Base-by-base conservation (phyloP, 2,797 vertebrate genomes). In the Premnoplex brunnescens region DNA sequence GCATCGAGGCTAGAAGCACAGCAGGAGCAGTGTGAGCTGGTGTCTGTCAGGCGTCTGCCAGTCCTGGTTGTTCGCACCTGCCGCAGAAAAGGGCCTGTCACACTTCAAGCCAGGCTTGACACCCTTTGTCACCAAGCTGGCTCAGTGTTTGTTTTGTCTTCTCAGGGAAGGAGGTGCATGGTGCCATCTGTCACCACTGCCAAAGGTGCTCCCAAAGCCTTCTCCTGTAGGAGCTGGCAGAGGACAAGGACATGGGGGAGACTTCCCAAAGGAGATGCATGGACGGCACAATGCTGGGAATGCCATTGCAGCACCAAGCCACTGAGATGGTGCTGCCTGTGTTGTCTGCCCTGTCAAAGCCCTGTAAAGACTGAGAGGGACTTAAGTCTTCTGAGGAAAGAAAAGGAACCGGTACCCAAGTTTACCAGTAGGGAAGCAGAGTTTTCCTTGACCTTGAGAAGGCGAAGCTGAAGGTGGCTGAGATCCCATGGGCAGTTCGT, bases 1-100 rank as follows among this genome's bases (percentile, higher is more conserved):
- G 32, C 0, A 0, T 4, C 0, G 0, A 23, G 49, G 48, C 43
- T 69, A 56, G 23, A 59, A 34, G 52, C 9, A 37, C 66, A 30
- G 46, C 66, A 51, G 46, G 34, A 49, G 8, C 27, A 64, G 79
- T 58, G 43, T 30, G 44, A 72, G 58, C 39, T 58, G 44, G n/a
- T 10, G 17, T 51, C 44, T 27, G 14, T n/a, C 72, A 64, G 58
- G 21, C 8, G 11, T 11, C 44, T 32, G 72, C 64, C 11, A 1
- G 14, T 32, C 28, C 64, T 39, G 21, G 36, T 20, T 75, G 16
- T 9, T 30, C 34, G 22, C 43, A 77, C n/a, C n/a, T 44, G 58
- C 14, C 34, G 17, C 48, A 41, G 34, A 1, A 5, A 81, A 81
- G 34, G 34, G 30, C 14, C 24, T 39, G 13, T 41, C 44, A 51